Evolutionary conservation across 37 sponge, comb jelly and placozoan species (phyloP), one percentile per base, ranked within the genome.

Genomic region (Eunapius fragilis): DNA sequence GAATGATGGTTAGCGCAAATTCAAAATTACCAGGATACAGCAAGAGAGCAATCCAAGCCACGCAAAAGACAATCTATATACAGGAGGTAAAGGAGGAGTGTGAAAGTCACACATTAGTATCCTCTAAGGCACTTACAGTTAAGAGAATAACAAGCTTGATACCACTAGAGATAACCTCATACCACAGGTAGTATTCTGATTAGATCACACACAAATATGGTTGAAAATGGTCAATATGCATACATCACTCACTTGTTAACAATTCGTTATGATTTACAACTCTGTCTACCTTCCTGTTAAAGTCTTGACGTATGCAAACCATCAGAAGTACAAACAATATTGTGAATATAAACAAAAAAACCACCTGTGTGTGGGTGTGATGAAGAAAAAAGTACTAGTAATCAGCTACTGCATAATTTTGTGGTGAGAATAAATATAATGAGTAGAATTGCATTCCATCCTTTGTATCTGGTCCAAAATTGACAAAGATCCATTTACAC

Each of bases 121-220:
- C 12, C 22, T 13, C 30, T 11, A 1, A 72, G 37, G 31, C 26
- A 37, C 90, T 91, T 34, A 91, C 91, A 36, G 81, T 77, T 45
- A 91, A 91, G 14, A 91, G 77, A 38, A 91, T 76, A 3, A 86
- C 32, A 22, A 91, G 75, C 80, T 91, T 91, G 17, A 91, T 30
- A 24, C 75, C 77, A 78, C 91, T 86, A 79, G 86, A 81, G 27
- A 86, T 33, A 6, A 86, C 47, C 38, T 86, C 85, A 37, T 86
- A 91, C 32, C 82, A 78, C 72, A 83, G 33, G 72, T 86, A 91
- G 58, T 86, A 86, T 22, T 85, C 90, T 90, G 58, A 11, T 13
- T 17, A 58, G 9, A 4, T 11, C 47, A 45, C 47, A 45, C 47
- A 45, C 47, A 45, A 4, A 45, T 9, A 45, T 9, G 9, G 7